Conservation (phyloP, 2,113 vertebrate genomes). For the Gambusia affinis region DNA sequence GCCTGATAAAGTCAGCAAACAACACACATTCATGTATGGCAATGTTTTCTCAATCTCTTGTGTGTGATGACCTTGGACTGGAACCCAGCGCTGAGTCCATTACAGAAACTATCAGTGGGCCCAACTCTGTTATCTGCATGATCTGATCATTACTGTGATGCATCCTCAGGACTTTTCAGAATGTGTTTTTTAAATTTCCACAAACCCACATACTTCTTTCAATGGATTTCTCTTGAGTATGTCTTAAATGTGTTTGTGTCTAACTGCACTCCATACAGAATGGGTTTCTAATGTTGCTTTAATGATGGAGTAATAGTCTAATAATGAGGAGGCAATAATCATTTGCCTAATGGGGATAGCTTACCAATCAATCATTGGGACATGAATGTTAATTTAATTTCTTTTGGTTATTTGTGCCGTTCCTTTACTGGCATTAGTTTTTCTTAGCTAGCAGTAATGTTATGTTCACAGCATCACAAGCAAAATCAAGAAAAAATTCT, state of each 20-base stretch:
- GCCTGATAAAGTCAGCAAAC: no score
- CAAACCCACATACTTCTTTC: no score
- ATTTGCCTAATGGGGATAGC: constrained; percentile 62
- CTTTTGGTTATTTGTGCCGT: background rate
- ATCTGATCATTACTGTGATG: no score
- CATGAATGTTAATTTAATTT: constrained; percentile 42
- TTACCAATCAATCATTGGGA: constrained; percentile 63
- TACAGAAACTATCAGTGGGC: no score
- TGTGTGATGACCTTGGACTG: no score
- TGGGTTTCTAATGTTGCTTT: constrained; percentile 62
- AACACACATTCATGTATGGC: no score
- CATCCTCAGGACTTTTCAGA: no score
- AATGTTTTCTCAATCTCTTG: no score
- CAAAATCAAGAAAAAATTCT: background rate
- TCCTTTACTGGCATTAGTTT: background rate
- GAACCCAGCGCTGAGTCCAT: no score
- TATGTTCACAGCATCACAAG: background rate
- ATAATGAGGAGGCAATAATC: constrained; percentile 71
- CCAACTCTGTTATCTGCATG: no score
- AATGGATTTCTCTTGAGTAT: constrained; percentile 2
- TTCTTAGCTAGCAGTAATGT: constrained; percentile 8
- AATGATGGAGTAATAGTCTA: constrained; percentile 62
- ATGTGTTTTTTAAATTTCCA: no score
- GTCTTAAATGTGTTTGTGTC: constrained; percentile 33
- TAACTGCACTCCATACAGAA: constrained; percentile 27